Conservation (phyloP, 2,113 vertebrate species). For the Colius striatus region DNA sequence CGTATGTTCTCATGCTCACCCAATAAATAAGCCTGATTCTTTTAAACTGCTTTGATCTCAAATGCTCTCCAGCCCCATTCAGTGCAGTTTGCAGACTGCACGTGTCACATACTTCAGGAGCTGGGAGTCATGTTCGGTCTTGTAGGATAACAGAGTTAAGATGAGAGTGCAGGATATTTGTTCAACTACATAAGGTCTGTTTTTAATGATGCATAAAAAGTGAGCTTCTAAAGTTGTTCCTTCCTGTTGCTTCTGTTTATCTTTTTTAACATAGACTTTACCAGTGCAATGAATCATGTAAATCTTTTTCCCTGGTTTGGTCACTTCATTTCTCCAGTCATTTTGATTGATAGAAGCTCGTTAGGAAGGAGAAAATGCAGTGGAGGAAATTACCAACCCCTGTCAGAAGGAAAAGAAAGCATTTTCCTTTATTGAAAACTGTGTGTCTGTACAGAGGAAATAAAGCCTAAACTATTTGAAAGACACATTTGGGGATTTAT, state of each 20-base stretch:
- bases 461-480: not conserved
- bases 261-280: not conserved
- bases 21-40: not conserved
- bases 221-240: not conserved
- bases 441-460: not conserved
- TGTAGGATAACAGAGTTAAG: not conserved
- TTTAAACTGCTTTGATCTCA: not conserved
- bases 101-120: not conserved
- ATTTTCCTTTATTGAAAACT: not conserved
- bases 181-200: not conserved
- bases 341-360: not conserved
- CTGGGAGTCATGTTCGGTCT: not conserved
- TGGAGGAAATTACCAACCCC: not conserved
- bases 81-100: not conserved
- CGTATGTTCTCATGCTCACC: not conserved
- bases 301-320: not conserved
- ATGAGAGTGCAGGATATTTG: not conserved
- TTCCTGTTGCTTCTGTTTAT: not conserved
- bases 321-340: not conserved
- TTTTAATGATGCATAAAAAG: not conserved
- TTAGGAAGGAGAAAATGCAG: not conserved
- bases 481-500: not conserved
- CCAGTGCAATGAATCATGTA: not conserved
- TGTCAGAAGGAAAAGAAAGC: not conserved
- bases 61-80: not conserved